Evolutionary conservation across 2,113 vertebrate species (phyloP), one percentile per base, ranked within the genome.

Genomic region (Calidris pygmaea): DNA sequence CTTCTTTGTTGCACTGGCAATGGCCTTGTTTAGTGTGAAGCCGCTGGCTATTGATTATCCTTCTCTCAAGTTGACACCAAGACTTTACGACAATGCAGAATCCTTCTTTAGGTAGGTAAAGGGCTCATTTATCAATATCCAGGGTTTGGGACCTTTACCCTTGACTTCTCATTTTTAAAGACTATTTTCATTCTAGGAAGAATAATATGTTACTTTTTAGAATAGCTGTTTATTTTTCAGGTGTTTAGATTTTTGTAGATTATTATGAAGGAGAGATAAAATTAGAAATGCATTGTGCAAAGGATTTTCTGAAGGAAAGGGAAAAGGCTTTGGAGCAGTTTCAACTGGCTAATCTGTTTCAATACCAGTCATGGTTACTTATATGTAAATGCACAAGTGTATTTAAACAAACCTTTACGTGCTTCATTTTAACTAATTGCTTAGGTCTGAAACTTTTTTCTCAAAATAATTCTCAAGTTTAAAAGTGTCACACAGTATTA

Each of bases 31-130:
- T 15, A 97, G 91, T 35, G 97, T 98, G 82, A 97, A 97, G 47
- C 98, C 98, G 0, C 59, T 98, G 82, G 87, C 95, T 19, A 50
- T 89, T 5, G 18, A 91, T 26, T 98, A 97, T 82, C 97, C 97
- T 60, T 91, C 97, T 26, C 98, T 98, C 65, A 94, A 90, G 60
- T 67, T 98, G 74, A 96, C 95, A 3, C 97, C 97, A 7, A 93
- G 97, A 41, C 95, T 97, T 39, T 95, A 97, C 1, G 85, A 93
- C 32, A 89, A 48, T 3, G 79, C 41, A 1, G 97, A 97, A 87
- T 86, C 94, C 3, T 98, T 98, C 86, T 98, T 98, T 84, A 98
- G 98, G 98, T 98, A 92, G 98, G 98, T 98, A 91, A 94, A 63
- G 11, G 19, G 3, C 19, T 87, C 11, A 71, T 82, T 30, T 10